A percentile compares a stretch with the other conserved stretches of the same genome.
Evolutionary conservation across 2,797 vertebrate genomes (phyloP).

Genomic region (Hydrolagus colliei): DNA sequence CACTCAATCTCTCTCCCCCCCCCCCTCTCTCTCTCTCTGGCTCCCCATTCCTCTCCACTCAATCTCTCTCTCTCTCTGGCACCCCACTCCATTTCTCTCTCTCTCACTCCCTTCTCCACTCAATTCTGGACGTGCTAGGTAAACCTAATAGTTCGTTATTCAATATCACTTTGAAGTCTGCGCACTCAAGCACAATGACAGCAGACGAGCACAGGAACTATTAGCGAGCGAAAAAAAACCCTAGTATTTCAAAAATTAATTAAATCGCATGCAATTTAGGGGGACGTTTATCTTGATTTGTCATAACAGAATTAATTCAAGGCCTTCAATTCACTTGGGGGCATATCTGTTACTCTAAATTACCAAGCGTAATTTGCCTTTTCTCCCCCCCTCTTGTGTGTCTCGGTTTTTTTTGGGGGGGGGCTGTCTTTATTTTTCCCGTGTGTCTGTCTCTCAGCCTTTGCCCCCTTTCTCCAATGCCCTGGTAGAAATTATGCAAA

Average conservation of each 20-base stretch:
- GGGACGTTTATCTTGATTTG: conserved; percentile 99
- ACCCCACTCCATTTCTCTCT: too few relatives aligned
- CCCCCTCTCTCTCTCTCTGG: too few relatives aligned
- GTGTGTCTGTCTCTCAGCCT: conserved; percentile 42
- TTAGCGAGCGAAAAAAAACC: conserved; percentile 68
- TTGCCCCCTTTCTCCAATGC: conserved; percentile 65
- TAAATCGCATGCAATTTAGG: conserved; percentile 99
- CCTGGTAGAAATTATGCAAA: conserved; percentile 87
- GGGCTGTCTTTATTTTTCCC: conserved; percentile 30
- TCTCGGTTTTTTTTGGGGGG: conserved; percentile 13
- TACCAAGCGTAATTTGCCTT: conserved; percentile 96
- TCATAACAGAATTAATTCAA: conserved; percentile 99
- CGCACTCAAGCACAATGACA: conserved; percentile 96
- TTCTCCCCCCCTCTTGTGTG: conserved; percentile 35
- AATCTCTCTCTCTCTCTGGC: too few relatives aligned
- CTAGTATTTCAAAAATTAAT: conserved; percentile 98
- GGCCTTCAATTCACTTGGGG: conserved; percentile 98
- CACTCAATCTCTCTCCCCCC: too few relatives aligned
- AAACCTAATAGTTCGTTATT: conserved; percentile 99
- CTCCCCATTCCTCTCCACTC: too few relatives aligned
- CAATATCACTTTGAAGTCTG: conserved; percentile 99
- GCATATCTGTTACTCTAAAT: conserved; percentile 99
- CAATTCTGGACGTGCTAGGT: conserved; percentile 81
- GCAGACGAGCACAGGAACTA: conserved; percentile 95
- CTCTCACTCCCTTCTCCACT: too few relatives aligned